Percentiles rank a stretch among this genome's conserved stretches.
phyloP scores from a whole-genome alignment of 2,113 vertebrate species.

The Pao palembangensis region DNA sequence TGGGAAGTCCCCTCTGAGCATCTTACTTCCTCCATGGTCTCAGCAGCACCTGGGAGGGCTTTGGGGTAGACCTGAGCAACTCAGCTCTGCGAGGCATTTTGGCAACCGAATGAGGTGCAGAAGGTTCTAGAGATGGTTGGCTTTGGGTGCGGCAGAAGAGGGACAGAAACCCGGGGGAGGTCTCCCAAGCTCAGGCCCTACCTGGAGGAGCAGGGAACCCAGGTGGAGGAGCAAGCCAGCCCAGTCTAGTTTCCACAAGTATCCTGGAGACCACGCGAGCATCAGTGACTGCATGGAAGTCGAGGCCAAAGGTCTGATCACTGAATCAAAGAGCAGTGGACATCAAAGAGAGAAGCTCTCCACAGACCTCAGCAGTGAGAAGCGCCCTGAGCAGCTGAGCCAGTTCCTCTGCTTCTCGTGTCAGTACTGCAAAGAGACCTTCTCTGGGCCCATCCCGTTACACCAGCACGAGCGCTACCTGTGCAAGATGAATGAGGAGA shows the following conservation, averaged over 20 bases:
- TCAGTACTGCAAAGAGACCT: slow-evolving; percentile 98
- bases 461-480: slow-evolving; percentile 99
- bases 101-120: slow-evolving; percentile 95
- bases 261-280: slow-evolving; percentile 98
- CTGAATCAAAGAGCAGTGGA: slow-evolving; percentile 97
- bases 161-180: slow-evolving; percentile 97
- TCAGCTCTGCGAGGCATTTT: slow-evolving; percentile 84
- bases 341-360: slow-evolving; percentile 93
- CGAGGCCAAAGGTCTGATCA: slow-evolving; percentile 99
- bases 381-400: slow-evolving; percentile 81
- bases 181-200: slow-evolving; percentile 96
- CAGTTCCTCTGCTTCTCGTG: slow-evolving; percentile 95
- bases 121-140: slow-evolving; percentile 99
- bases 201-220: slow-evolving; percentile 95
- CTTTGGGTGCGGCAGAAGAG: too few relatives aligned
- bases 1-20: slow-evolving; percentile 88
- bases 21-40: slow-evolving; percentile 83
- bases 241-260: slow-evolving; percentile 89
- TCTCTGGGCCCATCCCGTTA: slow-evolving; percentile 95
- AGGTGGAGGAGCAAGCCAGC: slow-evolving; percentile 89
- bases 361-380: slow-evolving; percentile 80
- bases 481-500: slow-evolving; percentile 99
- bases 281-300: slow-evolving; percentile 99
- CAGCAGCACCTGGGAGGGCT: slow-evolving; percentile 90
- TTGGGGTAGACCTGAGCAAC: slow-evolving; percentile 86